Conservation (phyloP, 2,797 vertebrate genomes). For the Pipistrellus pygmaeus region DNA sequence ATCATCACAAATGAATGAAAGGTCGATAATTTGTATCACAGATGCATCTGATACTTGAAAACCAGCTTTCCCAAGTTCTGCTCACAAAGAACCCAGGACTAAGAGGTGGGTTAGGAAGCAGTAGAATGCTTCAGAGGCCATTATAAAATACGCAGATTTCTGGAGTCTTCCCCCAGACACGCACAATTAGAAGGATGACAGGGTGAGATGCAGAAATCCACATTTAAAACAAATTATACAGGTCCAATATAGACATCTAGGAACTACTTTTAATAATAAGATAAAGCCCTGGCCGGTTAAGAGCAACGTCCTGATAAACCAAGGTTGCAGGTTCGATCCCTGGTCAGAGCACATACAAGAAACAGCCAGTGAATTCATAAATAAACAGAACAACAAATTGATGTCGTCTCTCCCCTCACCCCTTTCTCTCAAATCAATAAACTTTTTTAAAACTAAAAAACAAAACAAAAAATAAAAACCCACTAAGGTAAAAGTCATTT, state of each 20-base stretch:
- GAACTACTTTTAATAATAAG: neutral
- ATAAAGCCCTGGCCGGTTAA: neutral
- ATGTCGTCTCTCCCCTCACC: neutral
- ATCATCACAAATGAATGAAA: conserved; percentile 24
- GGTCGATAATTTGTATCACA: neutral
- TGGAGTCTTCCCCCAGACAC: neutral
- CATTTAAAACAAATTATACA: conserved; percentile 56
- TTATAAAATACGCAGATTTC: neutral
- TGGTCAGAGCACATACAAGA: neutral
- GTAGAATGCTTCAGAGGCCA: neutral
- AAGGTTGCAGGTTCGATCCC: neutral
- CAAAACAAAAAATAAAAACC: neutral
- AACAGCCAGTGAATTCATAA: neutral
- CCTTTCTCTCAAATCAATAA: neutral
- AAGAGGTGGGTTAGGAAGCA: neutral
- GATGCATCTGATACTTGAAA: conserved; percentile 47
- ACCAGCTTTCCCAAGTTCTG: neutral
- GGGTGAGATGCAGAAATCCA: neutral
- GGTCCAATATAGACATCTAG: neutral
- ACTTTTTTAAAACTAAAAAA: neutral
- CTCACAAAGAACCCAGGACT: neutral
- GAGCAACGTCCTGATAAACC: neutral
- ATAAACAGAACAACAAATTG: neutral
- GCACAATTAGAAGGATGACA: neutral
- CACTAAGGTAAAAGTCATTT: neutral